phyloP scores from a whole-genome alignment of 2,113 vertebrate species.

The Anser cygnoides region DNA sequence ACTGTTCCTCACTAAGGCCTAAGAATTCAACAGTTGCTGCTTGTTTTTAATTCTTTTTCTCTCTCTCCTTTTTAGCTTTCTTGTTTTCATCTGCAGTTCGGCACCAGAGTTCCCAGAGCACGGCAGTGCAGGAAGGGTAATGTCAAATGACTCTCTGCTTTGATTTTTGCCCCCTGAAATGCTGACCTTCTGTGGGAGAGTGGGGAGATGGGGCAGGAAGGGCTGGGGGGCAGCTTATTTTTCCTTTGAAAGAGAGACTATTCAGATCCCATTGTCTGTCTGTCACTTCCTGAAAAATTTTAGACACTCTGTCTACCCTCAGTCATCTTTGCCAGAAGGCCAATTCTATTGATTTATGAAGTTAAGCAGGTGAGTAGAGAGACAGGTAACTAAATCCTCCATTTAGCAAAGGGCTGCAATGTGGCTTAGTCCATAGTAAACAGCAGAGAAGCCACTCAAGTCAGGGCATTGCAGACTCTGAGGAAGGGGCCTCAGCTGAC shows the following conservation, averaged over 20 bases:
- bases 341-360: background rate
- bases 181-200: background rate
- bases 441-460: background rate
- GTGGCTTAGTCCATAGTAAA: background rate
- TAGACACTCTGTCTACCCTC: background rate
- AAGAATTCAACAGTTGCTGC: background rate
- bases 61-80: conserved; percentile 29
- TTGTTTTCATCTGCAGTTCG: background rate
- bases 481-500: background rate
- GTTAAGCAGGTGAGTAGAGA: background rate
- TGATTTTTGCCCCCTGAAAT: background rate
- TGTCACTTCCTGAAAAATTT: rapidly evolving
- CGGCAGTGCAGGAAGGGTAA: conserved; percentile 45
- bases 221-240: background rate
- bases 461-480: background rate
- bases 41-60: background rate
- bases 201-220: background rate
- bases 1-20: background rate
- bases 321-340: background rate
- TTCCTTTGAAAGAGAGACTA: background rate
- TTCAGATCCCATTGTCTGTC: background rate
- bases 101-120: conserved; percentile 44
- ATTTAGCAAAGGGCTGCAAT: rapidly evolving
- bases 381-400: too few relatives aligned
- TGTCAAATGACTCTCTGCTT: background rate